Evolutionary conservation across 2,797 vertebrate species (phyloP).

Genomic region (Melanotaenia parkinsoni): DNA sequence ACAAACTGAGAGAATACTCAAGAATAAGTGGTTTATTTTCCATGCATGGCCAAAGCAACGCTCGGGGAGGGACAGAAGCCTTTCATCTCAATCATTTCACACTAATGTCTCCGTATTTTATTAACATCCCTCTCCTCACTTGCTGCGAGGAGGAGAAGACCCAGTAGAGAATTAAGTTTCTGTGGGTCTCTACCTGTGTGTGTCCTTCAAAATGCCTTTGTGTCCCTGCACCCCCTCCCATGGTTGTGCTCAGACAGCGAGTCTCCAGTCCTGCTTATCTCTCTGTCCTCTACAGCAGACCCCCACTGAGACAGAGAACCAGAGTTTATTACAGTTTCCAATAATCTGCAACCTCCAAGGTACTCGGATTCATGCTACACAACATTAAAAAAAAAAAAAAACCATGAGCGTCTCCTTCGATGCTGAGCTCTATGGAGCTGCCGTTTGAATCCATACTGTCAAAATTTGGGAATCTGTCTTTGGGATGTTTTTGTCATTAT

Average conservation of each 20-base stretch:
- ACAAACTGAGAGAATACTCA: conserved; percentile 32
- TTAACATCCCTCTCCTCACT: conserved; percentile 14
- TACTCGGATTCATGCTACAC: conserved; percentile 41
- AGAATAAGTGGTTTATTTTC: conserved; percentile 52
- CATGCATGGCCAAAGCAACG: conserved; percentile 35
- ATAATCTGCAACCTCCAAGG: conserved; percentile 69
- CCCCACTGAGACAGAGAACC: conserved; percentile 68
- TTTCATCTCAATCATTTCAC: conserved; percentile 38
- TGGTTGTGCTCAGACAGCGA: conserved; percentile 67
- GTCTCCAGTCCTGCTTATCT: conserved; percentile 75
- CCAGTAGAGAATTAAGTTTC: conserved; percentile 60
- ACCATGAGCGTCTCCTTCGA: conserved; percentile 5
- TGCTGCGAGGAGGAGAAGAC: conserved; percentile 26
- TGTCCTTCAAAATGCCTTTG: conserved; percentile 74
- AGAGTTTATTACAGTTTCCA: conserved; percentile 76
- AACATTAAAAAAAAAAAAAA: conserved; percentile 30
- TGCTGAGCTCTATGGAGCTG: conserved; percentile 7
- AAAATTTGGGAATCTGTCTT: conserved; percentile 3
- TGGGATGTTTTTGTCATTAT: not conserved
- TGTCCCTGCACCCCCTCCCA: conserved; percentile 42
- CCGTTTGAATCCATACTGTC: not conserved
- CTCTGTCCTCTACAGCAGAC: conserved; percentile 70
- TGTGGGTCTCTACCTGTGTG: conserved; percentile 56
- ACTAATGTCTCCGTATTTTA: conserved; percentile 24
- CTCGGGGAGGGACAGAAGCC: not conserved